Evolutionary conservation across 2,113 vertebrate species (phyloP).

Genomic region (Ochotona princeps): DNA sequence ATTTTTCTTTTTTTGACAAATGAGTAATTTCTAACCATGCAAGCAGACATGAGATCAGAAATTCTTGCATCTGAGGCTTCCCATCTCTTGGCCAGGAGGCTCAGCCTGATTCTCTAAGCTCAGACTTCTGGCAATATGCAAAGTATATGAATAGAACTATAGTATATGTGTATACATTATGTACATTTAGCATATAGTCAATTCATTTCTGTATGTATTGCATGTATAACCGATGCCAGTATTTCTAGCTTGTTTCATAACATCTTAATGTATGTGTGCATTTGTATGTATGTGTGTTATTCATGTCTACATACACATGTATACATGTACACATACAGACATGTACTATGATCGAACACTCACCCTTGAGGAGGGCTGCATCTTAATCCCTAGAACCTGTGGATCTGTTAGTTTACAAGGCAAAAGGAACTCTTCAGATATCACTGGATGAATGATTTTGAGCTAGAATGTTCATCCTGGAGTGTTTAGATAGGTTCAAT

Average conservation of each 20-base stretch:
- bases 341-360: background rate
- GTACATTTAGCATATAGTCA: background rate
- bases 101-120: background rate
- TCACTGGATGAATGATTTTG: background rate
- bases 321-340: background rate
- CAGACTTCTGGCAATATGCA: conserved; percentile 31
- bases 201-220: no score
- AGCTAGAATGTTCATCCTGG: background rate
- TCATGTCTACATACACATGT: background rate
- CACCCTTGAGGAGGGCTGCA: background rate
- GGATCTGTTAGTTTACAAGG: background rate
- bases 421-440: background rate
- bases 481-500: background rate
- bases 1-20: background rate
- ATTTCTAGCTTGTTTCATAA: background rate
- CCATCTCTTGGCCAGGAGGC: background rate
- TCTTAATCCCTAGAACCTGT: background rate
- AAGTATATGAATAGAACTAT: background rate
- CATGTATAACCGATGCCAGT: no score
- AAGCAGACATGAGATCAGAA: background rate
- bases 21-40: background rate
- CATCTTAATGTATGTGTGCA: background rate
- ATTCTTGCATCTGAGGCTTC: background rate
- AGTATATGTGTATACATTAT: background rate
- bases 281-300: background rate